phyloP scores from a whole-genome alignment of 2,888 invertebrate species.

The Actias luna region DNA sequence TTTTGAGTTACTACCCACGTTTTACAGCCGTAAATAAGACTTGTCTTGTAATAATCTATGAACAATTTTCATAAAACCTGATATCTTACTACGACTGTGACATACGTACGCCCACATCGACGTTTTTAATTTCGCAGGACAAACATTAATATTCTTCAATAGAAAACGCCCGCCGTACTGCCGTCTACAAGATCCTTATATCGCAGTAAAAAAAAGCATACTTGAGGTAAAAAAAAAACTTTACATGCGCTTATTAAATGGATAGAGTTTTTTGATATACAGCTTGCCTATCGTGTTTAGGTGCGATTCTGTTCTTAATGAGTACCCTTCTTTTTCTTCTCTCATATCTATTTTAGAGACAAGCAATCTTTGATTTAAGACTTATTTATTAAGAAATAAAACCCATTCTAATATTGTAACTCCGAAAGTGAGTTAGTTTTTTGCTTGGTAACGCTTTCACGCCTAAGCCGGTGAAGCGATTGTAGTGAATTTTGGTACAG shows the following conservation, averaged over 20 bases:
- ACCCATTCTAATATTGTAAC: too few species aligned
- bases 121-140: conserved; percentile 68
- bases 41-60: background rate
- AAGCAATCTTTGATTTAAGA: too few species aligned
- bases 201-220: conserved; percentile 5
- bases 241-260: conserved; percentile 10
- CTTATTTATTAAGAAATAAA: too few species aligned
- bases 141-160: conserved; percentile 67
- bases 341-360: background rate
- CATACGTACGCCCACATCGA: conserved; percentile 37
- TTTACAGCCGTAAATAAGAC: too few species aligned
- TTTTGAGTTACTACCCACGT: too few species aligned
- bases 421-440: too few species aligned
- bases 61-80: background rate
- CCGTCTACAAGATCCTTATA: background rate
- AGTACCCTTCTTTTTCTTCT: background rate
- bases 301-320: background rate
- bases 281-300: background rate
- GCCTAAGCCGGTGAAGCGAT: too few species aligned
- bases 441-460: too few species aligned
- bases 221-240: background rate
- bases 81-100: background rate
- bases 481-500: too few species aligned
- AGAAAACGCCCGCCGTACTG: conserved; percentile 20
- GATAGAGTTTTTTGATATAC: background rate